Base-by-base conservation (phyloP, 2,888 invertebrate species). In the Furcula furcula region DNA sequence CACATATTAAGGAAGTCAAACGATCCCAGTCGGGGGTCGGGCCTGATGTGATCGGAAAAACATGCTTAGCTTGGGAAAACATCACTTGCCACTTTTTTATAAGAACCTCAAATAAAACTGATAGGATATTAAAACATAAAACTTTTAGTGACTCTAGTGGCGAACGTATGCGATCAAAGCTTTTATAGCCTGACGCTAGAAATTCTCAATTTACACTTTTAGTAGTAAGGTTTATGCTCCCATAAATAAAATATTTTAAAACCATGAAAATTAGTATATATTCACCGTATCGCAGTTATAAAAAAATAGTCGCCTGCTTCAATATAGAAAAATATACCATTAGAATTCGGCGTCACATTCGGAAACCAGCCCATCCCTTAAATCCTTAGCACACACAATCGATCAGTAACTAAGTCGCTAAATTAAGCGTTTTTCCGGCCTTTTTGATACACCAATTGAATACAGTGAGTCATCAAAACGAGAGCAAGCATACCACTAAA, bases 1-100 rank as follows among this genome's bases (percentile, higher is more conserved):
- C 30, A 23, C 7, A 3, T 33, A 7, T 23, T 23, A 15, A 5
- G 4, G 12, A 43, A 46, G 22, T 37, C 14, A 5, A 13, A n/a
- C 18, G 20, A 11, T 19, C 19, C 6, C 19, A 16, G 19, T 25
- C 29, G 19, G 22, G 4, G 22, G 4, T 19, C 11, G 10, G 25
- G 28, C 35, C 29, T 23, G 40, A 40, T 35, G n/a, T 53, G 22
- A 36, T 45, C 45, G 28, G 10, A 21, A 40, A 36, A 40, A 34
- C 10, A 21, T 13, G 19, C 22, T 20, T 11, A 22, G 15, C 6
- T 38, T 19, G 25, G n/a, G 3, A 3, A 3, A 31, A 26, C 21
- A 29, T 19, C 21, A 22, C 7, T 5, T 12, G n/a, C 11, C 13
- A 20, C 15, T n/a, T 31, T 42, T 29, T 30, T 7, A 25, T 44